These are phyloP conservation scores for Leguminivora glycinivorella DNA, from an alignment of 1,140 invertebrate species.

Conservation along the genomic window DNA sequence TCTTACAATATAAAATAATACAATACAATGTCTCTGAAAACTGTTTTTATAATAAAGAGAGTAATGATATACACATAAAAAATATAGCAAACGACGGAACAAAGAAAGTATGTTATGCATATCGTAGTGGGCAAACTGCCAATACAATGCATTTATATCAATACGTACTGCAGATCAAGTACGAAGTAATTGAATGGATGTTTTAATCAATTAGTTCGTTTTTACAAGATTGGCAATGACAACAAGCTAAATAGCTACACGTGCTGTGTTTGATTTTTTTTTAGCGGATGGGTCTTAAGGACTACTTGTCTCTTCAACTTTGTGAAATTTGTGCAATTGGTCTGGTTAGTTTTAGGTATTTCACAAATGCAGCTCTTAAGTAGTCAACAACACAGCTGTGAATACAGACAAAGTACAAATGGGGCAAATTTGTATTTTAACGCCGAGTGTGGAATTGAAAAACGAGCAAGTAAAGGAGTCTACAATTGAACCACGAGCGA, in stretches of 20 bases:
- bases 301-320: too few species aligned
- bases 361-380: too few species aligned
- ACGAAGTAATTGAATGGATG: background rate
- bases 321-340: too few species aligned
- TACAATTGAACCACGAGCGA: too few species aligned
- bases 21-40: background rate
- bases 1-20: background rate
- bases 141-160: constrained; percentile 4
- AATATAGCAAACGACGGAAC: background rate
- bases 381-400: too few species aligned
- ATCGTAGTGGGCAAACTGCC: background rate
- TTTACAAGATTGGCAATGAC: background rate
- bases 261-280: background rate
- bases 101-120: constrained; percentile 9
- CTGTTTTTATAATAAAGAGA: background rate
- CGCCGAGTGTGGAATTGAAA: too few species aligned
- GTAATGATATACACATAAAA: background rate
- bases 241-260: background rate
- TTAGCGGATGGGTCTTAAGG: too few species aligned
- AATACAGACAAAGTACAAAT: too few species aligned
- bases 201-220: background rate
- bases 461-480: too few species aligned
- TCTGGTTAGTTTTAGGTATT: too few species aligned
- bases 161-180: background rate
- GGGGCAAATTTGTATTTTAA: too few species aligned